Percentiles rank a stretch among this genome's conserved stretches.
phyloP scores from a whole-genome alignment of 1,140 invertebrate genomes.

The Palaemon carinicauda region DNA sequence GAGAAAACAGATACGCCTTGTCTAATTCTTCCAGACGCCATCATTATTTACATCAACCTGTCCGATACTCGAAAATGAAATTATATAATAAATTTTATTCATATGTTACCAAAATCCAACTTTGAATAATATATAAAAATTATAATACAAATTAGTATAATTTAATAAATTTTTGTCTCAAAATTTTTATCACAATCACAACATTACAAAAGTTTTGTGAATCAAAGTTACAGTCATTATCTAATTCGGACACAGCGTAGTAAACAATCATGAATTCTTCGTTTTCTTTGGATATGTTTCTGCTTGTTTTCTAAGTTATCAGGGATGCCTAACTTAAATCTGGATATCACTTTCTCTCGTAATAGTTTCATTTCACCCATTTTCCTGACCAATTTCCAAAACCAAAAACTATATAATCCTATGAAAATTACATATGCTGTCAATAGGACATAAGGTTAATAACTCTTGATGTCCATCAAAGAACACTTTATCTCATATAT shows the following conservation, averaged over 20 bases:
- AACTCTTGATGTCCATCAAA: too few relatives aligned
- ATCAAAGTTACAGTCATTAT: not conserved
- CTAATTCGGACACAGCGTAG: not conserved
- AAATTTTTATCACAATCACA: not conserved
- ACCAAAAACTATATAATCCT: too few relatives aligned
- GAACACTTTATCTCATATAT: too few relatives aligned
- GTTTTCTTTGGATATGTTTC: not conserved
- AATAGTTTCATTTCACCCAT: too few relatives aligned
- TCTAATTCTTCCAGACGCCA: constrained; percentile 16
- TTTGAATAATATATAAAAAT: not conserved
- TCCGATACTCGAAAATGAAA: not conserved
- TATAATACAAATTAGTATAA: too few relatives aligned
- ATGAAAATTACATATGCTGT: too few relatives aligned
- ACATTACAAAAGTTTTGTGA: not conserved
- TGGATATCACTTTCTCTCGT: too few relatives aligned
- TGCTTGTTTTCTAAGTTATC: too few relatives aligned
- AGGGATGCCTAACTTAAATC: too few relatives aligned
- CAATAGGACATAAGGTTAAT: too few relatives aligned
- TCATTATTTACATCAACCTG: constrained; percentile 38
- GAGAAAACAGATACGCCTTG: constrained; percentile 39
- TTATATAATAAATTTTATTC: not conserved
- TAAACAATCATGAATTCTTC: constrained; percentile 34
- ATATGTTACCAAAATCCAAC: not conserved
- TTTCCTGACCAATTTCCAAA: too few relatives aligned
- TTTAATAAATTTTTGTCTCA: too few relatives aligned